Base-by-base conservation (phyloP, 2,113 vertebrate species). In the Macheiramphus alcinus region DNA sequence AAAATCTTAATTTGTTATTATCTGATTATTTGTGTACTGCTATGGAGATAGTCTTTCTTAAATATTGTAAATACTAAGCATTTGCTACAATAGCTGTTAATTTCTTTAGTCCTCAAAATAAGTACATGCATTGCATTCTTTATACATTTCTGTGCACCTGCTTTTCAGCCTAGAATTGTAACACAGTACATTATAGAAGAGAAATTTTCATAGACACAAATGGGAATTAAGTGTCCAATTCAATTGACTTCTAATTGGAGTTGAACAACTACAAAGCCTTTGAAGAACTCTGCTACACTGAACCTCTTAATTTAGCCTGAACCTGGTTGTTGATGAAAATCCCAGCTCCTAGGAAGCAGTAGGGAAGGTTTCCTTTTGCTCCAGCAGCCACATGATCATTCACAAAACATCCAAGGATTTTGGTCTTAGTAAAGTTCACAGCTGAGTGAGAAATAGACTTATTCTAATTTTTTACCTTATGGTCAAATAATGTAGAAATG, bases 151-250 rank as follows among this genome's bases (percentile, higher is more conserved):
- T 83, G 59, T 67, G 40, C 36, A 78, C 27, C 61, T 74, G 83
- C 47, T 95, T 65, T 85, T 38, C 80, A 87, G 73, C 48, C 65
- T 53, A 34, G 84, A 82, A 38, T 4, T 66, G 43, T 15, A 93
- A 36, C 66, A 62, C 48, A 45, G 78, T 32, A 36, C 62, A 42
- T 85, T 70, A 34, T 25, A 95, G 91, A 50, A 65, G 53, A 88
- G 78, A 85, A 83, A 79, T 97, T 97, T 96, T 90, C 94, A 80
- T 70, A 88, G 95, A 13, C 78, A 89, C 86, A 95, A 75, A 90
- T 93, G 95, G 93, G 94, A 96, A 94, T 94, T 90, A 58, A 91
- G n/a, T 93, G 95, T 94, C 94, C 86, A 47, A 76, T 80, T 89
- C 91, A 91, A 95, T 79, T 91, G 86, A 65, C 80, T 94, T 93